These are phyloP conservation scores for Laodelphax striatellus DNA, from an alignment of 1,140 invertebrate genomes.

Conservation along the genomic window DNA sequence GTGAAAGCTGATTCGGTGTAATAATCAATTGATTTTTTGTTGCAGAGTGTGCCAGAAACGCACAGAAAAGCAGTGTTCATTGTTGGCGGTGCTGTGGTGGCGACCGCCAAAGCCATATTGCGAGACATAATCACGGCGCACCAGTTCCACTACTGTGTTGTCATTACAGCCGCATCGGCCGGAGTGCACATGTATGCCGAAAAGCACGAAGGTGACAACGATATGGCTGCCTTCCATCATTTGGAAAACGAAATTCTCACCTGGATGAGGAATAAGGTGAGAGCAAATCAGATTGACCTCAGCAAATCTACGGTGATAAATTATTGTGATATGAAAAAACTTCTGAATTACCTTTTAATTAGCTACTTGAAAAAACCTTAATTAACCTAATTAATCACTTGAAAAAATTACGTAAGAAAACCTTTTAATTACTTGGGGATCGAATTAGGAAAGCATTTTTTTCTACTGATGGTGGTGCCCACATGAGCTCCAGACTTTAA, in stretches of 20 bases:
- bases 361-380: too few species aligned
- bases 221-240: slow-evolving; percentile 25
- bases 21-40: background rate
- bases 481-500: too few species aligned
- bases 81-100: slow-evolving; percentile 33
- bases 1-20: too few species aligned
- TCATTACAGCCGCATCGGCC: slow-evolving; percentile 34
- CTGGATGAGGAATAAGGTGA: slow-evolving; percentile 39
- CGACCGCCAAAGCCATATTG: slow-evolving; percentile 36
- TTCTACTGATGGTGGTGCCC: too few species aligned
- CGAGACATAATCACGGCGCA: slow-evolving; percentile 39
- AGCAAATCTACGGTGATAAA: too few species aligned
- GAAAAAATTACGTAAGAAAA: too few species aligned
- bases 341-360: too few species aligned
- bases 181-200: slow-evolving; percentile 26
- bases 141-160: slow-evolving; percentile 42
- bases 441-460: too few species aligned
- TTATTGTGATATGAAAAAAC: too few species aligned
- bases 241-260: slow-evolving; percentile 32
- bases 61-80: slow-evolving; percentile 46
- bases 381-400: too few species aligned
- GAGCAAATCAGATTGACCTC: too few species aligned
- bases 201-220: slow-evolving; percentile 21
- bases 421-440: too few species aligned
- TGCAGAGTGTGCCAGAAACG: slow-evolving; percentile 20